A percentile compares a stretch with the other conserved stretches of the same genome.
Conservation (phyloP, 2,797 vertebrate genomes). For the Threskiornis aethiopicus region DNA sequence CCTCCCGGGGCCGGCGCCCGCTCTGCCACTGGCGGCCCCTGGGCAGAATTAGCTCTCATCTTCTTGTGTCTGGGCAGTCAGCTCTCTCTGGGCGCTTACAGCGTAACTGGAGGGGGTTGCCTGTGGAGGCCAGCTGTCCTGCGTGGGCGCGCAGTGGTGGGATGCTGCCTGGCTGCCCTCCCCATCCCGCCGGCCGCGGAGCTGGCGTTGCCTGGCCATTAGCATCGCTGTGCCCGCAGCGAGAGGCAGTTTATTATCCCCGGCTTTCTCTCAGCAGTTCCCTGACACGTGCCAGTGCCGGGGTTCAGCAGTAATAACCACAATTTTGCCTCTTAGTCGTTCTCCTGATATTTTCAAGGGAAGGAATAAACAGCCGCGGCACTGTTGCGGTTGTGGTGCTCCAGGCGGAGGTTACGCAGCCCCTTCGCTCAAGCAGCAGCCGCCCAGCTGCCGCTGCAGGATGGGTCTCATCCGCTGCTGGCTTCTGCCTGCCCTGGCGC, state of each 20-base stretch:
- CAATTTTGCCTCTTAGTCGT: not conserved
- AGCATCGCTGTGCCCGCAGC: not conserved
- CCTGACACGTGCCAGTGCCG: not conserved
- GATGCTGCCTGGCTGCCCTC: not conserved
- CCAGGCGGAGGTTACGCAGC: not conserved
- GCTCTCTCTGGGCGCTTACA: not conserved
- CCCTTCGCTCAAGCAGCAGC: not conserved
- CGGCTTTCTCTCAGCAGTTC: not conserved
- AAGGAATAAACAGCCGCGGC: not conserved
- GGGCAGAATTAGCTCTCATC: not conserved
- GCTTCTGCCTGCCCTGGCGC: not conserved
- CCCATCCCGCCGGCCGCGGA: accelerated
- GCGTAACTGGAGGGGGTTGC: accelerated
- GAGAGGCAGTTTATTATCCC: not conserved
- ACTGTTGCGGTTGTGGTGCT: not conserved
- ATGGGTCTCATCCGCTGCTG: not conserved
- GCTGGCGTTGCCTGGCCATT: not conserved
- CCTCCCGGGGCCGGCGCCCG: accelerated
- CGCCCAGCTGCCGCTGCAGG: not conserved
- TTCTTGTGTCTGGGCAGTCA: not conserved
- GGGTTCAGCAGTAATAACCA: not conserved
- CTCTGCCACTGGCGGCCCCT: not conserved
- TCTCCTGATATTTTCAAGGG: not conserved
- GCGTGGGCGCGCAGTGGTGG: accelerated
- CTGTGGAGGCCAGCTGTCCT: not conserved